These are phyloP conservation scores for Vesta saturnalis DNA, from an alignment of 2,888 invertebrate genomes.

Conservation along the genomic window DNA sequence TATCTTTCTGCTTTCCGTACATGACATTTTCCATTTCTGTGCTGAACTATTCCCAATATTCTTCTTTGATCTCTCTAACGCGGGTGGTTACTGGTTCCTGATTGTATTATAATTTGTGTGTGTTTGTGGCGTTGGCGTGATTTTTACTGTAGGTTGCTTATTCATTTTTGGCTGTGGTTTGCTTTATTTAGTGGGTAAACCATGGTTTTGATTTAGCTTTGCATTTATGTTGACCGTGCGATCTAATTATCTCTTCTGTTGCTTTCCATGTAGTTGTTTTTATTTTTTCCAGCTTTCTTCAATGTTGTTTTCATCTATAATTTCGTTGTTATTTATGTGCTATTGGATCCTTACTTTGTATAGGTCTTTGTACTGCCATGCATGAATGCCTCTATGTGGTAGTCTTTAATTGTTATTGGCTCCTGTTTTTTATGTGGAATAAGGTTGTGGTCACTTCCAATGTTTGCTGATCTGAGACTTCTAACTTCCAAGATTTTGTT, in stretches of 20 bases:
- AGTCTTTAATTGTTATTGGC: neutral
- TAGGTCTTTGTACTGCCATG: conserved; percentile 2
- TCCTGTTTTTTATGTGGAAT: conserved; percentile 3
- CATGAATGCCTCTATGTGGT: neutral
- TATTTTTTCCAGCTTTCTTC: no score
- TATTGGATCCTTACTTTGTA: no score
- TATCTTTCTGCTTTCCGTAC: conserved; percentile 9
- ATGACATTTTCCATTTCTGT: neutral
- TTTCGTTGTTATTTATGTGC: no score
- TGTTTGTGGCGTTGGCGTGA: conserved; percentile 3
- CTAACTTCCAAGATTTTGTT: conserved; percentile 3
- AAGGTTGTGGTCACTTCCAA: no score
- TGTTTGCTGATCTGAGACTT: neutral
- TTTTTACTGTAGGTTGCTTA: conserved; percentile 5
- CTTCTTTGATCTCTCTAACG: conserved; percentile 2
- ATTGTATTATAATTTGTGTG: conserved; percentile 1
- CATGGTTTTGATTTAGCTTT: conserved; percentile 7
- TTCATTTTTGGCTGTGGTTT: neutral
- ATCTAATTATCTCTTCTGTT: conserved; percentile 5
- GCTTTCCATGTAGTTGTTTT: no score
- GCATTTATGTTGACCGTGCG: neutral
- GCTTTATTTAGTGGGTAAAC: conserved; percentile 4
- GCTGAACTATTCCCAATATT: conserved; percentile 4
- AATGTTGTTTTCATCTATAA: no score
- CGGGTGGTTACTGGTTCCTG: neutral